Conservation (phyloP, 2,888 invertebrate species). For the Chymomyza amoena region DNA sequence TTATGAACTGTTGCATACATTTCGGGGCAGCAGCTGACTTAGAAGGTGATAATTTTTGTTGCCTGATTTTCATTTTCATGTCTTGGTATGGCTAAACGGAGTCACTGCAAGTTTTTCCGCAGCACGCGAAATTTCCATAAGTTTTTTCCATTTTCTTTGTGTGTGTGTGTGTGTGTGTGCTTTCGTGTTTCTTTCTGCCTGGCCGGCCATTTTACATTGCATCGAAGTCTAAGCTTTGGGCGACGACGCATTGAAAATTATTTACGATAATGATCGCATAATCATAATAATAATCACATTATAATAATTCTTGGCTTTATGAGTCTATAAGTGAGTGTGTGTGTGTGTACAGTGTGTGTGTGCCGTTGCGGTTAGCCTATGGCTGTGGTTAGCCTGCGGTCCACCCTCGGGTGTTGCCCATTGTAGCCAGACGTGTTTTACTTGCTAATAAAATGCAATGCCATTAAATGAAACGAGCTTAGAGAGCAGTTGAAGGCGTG, state of each 20-base stretch:
- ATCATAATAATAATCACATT: slow-evolving; percentile 75
- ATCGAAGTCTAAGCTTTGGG: slow-evolving; percentile 64
- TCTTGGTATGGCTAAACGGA: slow-evolving; percentile 35
- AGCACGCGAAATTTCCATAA: slow-evolving; percentile 60
- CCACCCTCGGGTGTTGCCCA: not conserved
- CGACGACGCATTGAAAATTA: slow-evolving; percentile 67
- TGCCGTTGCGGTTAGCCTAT: not conserved
- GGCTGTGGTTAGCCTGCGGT: not conserved
- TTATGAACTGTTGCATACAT: slow-evolving; percentile 71
- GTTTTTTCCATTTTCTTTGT: slow-evolving; percentile 18
- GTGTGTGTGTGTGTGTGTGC: not conserved
- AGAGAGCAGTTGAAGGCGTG: not conserved
- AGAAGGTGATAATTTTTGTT: slow-evolving; percentile 68
- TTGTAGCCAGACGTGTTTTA: slow-evolving; percentile 59
- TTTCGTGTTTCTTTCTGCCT: not conserved
- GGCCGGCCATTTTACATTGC: slow-evolving; percentile 2
- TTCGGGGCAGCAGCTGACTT: slow-evolving; percentile 60
- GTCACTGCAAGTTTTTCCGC: slow-evolving; percentile 43
- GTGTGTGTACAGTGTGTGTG: slow-evolving; percentile 9
- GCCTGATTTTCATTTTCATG: slow-evolving; percentile 66
- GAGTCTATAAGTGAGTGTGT: slow-evolving; percentile 20
- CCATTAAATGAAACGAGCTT: slow-evolving; percentile 39
- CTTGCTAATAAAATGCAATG: slow-evolving; percentile 73
- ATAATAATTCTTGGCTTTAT: slow-evolving; percentile 73
- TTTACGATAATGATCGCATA: slow-evolving; percentile 74